Conservation (phyloP, 2,113 vertebrate species). For the Fregata magnificens region DNA sequence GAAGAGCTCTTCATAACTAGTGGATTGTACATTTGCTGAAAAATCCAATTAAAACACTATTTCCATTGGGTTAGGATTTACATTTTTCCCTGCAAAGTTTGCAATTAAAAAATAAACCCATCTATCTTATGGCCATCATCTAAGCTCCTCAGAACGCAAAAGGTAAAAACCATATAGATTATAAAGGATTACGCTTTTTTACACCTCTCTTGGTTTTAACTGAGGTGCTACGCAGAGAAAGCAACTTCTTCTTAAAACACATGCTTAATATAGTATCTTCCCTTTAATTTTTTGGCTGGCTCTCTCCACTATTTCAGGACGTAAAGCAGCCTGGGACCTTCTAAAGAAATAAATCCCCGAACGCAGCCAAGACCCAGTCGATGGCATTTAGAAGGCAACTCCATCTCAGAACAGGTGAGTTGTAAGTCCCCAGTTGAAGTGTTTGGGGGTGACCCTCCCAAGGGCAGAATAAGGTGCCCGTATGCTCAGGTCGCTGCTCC, state of each 20-base stretch:
- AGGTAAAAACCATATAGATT: neutral
- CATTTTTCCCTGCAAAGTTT: neutral
- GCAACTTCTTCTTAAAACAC: neutral
- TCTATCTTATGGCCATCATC: neutral
- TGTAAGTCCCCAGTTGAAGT: neutral
- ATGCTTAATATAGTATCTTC: neutral
- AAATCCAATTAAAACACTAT: neutral
- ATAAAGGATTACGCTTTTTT: neutral
- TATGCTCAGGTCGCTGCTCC: neutral
- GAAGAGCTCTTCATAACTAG: neutral
- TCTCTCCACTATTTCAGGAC: neutral
- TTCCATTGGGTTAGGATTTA: neutral
- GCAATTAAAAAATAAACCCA: neutral
- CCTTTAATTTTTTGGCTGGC: neutral
- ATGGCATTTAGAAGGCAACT: neutral
- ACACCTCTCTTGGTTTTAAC: neutral
- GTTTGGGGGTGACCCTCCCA: neutral
- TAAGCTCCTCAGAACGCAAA: neutral
- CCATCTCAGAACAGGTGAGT: neutral
- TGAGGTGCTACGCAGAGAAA: neutral
- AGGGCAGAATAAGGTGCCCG: neutral
- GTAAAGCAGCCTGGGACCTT: neutral
- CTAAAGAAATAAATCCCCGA: neutral
- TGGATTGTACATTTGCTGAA: neutral
- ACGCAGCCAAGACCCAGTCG: rapidly evolving